Evolutionary conservation across 2,797 vertebrate genomes (phyloP).

Genomic region (Anabacerthia variegaticeps): DNA sequence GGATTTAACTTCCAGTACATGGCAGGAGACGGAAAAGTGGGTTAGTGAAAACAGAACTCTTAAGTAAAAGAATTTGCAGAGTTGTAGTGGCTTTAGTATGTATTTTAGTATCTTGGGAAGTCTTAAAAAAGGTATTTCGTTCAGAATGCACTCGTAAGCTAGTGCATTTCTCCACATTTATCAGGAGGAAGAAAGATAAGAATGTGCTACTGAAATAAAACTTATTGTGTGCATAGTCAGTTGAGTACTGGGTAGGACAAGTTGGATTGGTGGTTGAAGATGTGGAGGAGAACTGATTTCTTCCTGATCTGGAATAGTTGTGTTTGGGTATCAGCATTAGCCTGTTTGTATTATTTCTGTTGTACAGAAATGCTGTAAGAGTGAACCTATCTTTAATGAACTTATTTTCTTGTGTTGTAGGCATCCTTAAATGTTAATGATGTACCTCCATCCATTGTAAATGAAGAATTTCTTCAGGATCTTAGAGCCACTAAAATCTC

Average conservation of each 20-base stretch:
- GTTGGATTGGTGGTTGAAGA: background rate
- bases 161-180: background rate
- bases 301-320: background rate
- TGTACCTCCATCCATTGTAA: constrained; percentile 85
- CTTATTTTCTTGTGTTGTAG: constrained; percentile 74
- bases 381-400: background rate
- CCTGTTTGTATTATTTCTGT: background rate
- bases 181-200: background rate
- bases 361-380: background rate
- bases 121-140: background rate
- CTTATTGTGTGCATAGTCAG: background rate
- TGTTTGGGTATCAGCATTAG: background rate
- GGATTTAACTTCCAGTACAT: background rate
- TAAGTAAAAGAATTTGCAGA: background rate
- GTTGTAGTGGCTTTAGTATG: background rate
- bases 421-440: constrained; percentile 84
- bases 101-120: background rate
- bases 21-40: background rate
- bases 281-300: background rate
- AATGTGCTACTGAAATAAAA: background rate
- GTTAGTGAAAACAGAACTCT: background rate
- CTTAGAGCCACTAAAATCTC: constrained; percentile 88
- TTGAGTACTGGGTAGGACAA: background rate
- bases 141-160: background rate
- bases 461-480: constrained; percentile 90